These are phyloP conservation scores for Cryptus armator DNA, from an alignment of 2,888 invertebrate species.

Conservation along the genomic window DNA sequence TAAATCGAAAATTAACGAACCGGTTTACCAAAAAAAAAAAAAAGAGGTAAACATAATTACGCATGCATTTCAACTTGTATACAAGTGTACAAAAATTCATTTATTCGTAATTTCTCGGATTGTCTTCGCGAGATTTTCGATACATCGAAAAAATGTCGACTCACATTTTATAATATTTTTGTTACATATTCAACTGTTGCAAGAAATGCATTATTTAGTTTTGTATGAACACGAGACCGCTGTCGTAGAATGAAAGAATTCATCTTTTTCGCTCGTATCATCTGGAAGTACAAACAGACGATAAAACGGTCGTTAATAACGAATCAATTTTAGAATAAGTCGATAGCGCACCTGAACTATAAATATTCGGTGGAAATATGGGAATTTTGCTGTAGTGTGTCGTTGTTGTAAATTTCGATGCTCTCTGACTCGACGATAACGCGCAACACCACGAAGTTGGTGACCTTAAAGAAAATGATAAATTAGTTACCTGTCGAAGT, in stretches of 20 bases:
- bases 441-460: conserved; percentile 71
- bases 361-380: conserved; percentile 77
- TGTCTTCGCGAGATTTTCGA: not conserved
- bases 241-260: conserved; percentile 57
- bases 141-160: not conserved
- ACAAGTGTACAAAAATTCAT: conserved; percentile 1
- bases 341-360: conserved; percentile 60
- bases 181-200: not conserved
- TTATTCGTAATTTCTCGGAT: no score
- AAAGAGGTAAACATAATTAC: not conserved
- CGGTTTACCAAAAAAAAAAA: not conserved
- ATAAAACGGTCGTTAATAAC: not conserved
- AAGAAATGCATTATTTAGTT: conserved; percentile 12
- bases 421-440: conserved; percentile 70
- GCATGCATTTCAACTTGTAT: not conserved
- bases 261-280: conserved; percentile 55
- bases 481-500: not conserved
- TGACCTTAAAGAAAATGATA: conserved; percentile 58
- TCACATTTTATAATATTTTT: not conserved
- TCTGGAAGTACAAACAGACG: conserved; percentile 37
- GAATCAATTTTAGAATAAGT: not conserved
- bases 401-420: conserved; percentile 71
- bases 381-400: conserved; percentile 75
- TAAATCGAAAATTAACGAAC: not conserved
- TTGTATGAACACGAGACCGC: conserved; percentile 46